phyloP scores from a whole-genome alignment of 2,888 invertebrate genomes.

The Anarsia innoxiella region DNA sequence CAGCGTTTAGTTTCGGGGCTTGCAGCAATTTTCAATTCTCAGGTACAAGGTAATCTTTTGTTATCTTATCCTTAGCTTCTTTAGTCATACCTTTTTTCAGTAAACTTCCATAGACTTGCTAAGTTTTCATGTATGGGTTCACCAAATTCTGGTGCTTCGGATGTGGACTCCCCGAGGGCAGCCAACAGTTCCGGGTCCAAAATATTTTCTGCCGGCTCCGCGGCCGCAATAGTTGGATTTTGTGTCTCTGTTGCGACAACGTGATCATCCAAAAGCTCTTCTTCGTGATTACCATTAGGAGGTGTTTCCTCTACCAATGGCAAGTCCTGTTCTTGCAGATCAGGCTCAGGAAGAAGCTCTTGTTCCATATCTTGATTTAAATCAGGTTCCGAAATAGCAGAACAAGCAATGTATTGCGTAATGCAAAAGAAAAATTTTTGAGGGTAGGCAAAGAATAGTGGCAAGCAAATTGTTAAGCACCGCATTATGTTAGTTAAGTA shows the following conservation, averaged over 20 bases:
- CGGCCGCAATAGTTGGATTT: background rate
- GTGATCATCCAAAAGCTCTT: background rate
- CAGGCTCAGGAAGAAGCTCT: background rate
- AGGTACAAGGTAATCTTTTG: slow-evolving; percentile 10
- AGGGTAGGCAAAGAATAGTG: background rate
- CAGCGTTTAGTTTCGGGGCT: slow-evolving; percentile 18
- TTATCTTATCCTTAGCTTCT: background rate
- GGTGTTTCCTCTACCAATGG: no score
- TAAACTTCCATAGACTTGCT: slow-evolving; percentile 1
- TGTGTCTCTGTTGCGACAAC: background rate
- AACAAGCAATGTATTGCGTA: background rate
- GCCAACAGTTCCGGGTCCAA: slow-evolving; percentile 4
- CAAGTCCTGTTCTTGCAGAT: background rate
- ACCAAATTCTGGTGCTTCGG: background rate
- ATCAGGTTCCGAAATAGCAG: background rate
- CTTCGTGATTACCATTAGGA: no score
- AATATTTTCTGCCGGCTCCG: background rate
- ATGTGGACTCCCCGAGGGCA: slow-evolving; percentile 1
- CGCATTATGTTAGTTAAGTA: no score
- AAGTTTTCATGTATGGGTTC: background rate
- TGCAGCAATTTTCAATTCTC: slow-evolving; percentile 20
- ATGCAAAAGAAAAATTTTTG: background rate
- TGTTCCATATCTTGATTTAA: background rate
- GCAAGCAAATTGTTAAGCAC: no score
- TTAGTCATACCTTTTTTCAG: slow-evolving; percentile 6